Evolutionary conservation across 2,797 vertebrate genomes (phyloP), one percentile per base, ranked within the genome.

Genomic region (Sciaenops ocellatus): DNA sequence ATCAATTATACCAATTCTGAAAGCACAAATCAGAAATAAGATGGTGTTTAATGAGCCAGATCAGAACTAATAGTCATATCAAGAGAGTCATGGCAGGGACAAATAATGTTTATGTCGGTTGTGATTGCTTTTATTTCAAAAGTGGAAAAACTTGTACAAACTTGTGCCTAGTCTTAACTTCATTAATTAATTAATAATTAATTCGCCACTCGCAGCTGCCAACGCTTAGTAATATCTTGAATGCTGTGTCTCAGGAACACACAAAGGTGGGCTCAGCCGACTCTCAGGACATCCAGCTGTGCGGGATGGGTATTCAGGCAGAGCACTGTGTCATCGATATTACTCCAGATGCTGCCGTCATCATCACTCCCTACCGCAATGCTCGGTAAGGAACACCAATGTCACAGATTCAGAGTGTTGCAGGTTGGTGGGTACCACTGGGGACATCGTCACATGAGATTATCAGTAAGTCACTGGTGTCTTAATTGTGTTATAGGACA

Each of bases 201-300:
- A 10, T 59, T 62, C 44, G 6, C 65, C 47, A 0, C 26, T 63
- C n/a, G 54, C 38, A 22, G 9, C 44, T 70, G 17, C 22, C 18
- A n/a, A 6, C 0, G 0, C 24, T 20, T 30, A 17, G 4, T 72
- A 46, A 30, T 52, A 6, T 73, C 3, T 56, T 62, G 17, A 30
- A 63, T 50, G 10, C 65, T 84, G 18, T 71, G 48, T 70, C 13
- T 41, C 51, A 94, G 93, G 88, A 93, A 52, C 93, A 94, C 83
- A 93, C 92, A 0, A 91, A 92, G 62, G 94, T 95, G 84, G 98
- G 98, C 52, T 98, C 98, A 1, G 97, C 97, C 70, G 96, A 99
- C 93, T 99, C 98, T 56, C 98, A 99, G 83, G 98, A 99, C 76
- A 98, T 99, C 87, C 98, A 99, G 90, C 95, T 99, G 26, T 99